Evolutionary conservation across 1,140 invertebrate genomes (phyloP).

Genomic region (Papilio polyxenes): DNA sequence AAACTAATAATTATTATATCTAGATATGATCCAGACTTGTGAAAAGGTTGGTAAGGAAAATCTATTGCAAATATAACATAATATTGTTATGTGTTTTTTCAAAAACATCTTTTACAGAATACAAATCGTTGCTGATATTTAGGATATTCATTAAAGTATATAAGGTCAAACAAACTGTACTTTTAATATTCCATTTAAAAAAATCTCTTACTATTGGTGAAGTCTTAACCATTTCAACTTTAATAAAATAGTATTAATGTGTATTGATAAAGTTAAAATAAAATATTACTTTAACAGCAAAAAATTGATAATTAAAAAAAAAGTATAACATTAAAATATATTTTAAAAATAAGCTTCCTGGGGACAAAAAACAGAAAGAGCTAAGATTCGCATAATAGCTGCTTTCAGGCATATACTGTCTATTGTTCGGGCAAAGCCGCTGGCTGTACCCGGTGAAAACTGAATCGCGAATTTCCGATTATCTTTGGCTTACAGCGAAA

Average conservation of each 20-base stretch:
- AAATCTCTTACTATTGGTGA: no score
- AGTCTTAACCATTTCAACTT: no score
- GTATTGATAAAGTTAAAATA: no score
- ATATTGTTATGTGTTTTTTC: background rate
- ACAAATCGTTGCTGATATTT: no score
- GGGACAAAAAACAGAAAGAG: background rate
- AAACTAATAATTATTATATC: background rate
- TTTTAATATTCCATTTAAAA: no score
- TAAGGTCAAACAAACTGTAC: no score
- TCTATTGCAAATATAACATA: background rate
- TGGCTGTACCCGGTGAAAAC: constrained; percentile 17
- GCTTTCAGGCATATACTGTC: constrained; percentile 20
- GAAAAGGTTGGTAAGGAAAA: constrained; percentile 17
- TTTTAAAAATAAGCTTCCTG: background rate
- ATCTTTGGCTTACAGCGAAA: constrained; percentile 22
- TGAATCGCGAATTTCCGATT: constrained; percentile 17
- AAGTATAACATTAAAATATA: background rate
- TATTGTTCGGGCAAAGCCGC: constrained; percentile 20
- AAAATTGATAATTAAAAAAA: no score
- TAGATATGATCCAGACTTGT: constrained; percentile 8
- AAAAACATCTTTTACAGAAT: no score
- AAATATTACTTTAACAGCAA: no score
- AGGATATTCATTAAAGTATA: no score
- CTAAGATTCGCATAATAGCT: constrained; percentile 17
- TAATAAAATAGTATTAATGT: no score